Percentiles rank a stretch among this genome's conserved stretches.
phyloP scores from a whole-genome alignment of 2,797 vertebrate species.

The Necrosyrtes monachus region DNA sequence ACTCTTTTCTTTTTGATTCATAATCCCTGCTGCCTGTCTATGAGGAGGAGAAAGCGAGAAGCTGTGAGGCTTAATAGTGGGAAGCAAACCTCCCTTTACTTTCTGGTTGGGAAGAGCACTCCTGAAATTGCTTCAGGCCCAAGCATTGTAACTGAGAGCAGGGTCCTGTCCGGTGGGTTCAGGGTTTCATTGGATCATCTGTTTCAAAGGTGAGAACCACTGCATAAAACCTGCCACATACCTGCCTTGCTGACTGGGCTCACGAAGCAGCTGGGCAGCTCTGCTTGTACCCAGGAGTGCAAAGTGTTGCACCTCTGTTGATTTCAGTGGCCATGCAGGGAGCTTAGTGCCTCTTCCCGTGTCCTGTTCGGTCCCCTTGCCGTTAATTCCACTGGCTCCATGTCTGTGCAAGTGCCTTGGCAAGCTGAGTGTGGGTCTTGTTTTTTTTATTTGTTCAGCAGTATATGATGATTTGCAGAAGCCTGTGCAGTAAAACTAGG shows the following conservation, averaged over 20 bases:
- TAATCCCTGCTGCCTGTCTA: neutral
- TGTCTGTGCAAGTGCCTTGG: neutral
- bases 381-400: neutral
- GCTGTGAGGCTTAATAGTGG: neutral
- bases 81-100: neutral
- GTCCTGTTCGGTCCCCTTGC: rapidly evolving
- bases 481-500: constrained; percentile 5
- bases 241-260: neutral
- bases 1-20: neutral
- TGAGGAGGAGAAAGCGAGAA: neutral
- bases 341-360: neutral
- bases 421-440: neutral
- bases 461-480: constrained; percentile 16
- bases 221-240: rapidly evolving
- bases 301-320: neutral
- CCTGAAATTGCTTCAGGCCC: neutral
- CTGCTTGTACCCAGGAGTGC: rapidly evolving
- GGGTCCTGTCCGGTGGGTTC: neutral
- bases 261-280: neutral
- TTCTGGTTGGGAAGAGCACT: neutral
- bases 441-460: neutral
- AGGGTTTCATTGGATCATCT: neutral
- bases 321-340: rapidly evolving
- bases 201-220: rapidly evolving
- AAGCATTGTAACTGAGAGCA: neutral